Evolutionary conservation across 2,113 vertebrate genomes (phyloP), one percentile per base, ranked within the genome.

Genomic region (Paratilapia polleni): DNA sequence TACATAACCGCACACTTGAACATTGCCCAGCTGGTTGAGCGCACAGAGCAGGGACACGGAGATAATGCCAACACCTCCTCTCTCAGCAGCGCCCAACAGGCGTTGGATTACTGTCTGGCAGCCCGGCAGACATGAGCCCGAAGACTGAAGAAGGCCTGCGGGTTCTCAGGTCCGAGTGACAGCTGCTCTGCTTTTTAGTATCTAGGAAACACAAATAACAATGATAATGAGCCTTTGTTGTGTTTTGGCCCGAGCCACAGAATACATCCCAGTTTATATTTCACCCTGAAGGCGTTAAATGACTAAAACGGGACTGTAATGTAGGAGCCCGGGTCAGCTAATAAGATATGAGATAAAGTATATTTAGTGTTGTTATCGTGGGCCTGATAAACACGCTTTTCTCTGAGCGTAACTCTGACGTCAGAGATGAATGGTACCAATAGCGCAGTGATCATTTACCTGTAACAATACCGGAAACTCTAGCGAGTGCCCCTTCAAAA

Each of bases 371-470:
- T 76, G 52, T 87, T 54, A 78, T 85, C 36, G 49, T 12, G 19
- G 31, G 26, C 31, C 62, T 36, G 36, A 87, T 79, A 70, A 88
- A 93, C 90, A 91, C 63, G 87, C 79, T 70, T 56, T 78, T 77
- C 64, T 68, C 47, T 31, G n/a, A 90, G 80, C 91, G 92, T 90
- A 54, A 38, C 54, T 92, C 73, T 92, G 93, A 95, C 94, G 94
- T 95, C 91, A 93, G 41, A 92, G 76, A 83, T 91, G 88, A 89
- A 88, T 43, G 75, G 78, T 49, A 20, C 28, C 38, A 73, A 80
- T 78, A 31, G 89, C 91, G 90, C 91, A 92, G 64, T 85, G 85
- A 68, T 43, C 43, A 59, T 47, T 58, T 10, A 56, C 4, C 2
- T 3, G 41, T 2, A 11, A 47, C 13, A 2, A 26, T 2, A 78